These are phyloP conservation scores for Argyrosomus regius DNA, from an alignment of 2,797 vertebrate genomes.

Conservation along the genomic window DNA sequence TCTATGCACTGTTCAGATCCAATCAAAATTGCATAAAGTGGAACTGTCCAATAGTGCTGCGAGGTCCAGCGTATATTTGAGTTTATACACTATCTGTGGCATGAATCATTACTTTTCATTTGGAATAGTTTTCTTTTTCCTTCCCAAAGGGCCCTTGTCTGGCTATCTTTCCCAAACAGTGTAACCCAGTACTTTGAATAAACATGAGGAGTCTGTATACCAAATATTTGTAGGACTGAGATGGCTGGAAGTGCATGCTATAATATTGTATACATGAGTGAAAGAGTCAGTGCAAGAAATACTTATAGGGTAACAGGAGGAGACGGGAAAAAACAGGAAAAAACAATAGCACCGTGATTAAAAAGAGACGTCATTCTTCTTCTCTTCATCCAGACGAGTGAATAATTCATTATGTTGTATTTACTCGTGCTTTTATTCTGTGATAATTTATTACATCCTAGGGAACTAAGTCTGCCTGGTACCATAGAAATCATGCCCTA, in stretches of 20 bases:
- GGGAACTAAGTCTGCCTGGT: background rate
- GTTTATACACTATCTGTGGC: slow-evolving; percentile 85
- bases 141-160: slow-evolving; percentile 81
- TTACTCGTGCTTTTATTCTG: slow-evolving; percentile 34
- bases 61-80: slow-evolving; percentile 78
- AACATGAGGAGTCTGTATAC: slow-evolving; percentile 87
- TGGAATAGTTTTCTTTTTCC: slow-evolving; percentile 83
- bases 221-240: slow-evolving; percentile 88
- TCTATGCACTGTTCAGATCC: slow-evolving; percentile 83
- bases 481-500: background rate
- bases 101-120: slow-evolving; percentile 87
- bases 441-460: background rate
- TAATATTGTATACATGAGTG: slow-evolving; percentile 84
- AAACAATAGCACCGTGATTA: slow-evolving; percentile 63
- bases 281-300: slow-evolving; percentile 77
- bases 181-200: slow-evolving; percentile 88
- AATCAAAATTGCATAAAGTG: slow-evolving; percentile 85
- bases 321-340: slow-evolving; percentile 56
- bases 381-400: slow-evolving; percentile 39
- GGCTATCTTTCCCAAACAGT: slow-evolving; percentile 88
- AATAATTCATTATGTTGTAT: slow-evolving; percentile 39
- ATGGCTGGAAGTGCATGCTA: slow-evolving; percentile 84
- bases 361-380: slow-evolving; percentile 46
- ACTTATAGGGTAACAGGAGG: slow-evolving; percentile 80
- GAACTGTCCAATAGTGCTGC: slow-evolving; percentile 79